A percentile compares a stretch with the other conserved stretches of the same genome.
Evolutionary conservation across 2,888 invertebrate species (phyloP).

Genomic region (Phalera bucephala): DNA sequence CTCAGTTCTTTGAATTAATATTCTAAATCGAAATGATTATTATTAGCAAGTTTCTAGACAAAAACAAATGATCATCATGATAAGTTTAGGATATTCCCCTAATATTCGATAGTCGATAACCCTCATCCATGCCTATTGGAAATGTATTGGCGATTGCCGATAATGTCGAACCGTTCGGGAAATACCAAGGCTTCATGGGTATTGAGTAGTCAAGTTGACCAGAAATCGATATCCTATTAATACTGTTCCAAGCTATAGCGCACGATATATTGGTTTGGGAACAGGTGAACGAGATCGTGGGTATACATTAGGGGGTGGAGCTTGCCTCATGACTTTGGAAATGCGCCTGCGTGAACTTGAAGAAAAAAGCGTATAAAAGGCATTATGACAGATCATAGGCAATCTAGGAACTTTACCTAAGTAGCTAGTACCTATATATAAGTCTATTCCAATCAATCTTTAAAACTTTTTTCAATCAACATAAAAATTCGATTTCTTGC

Average conservation of each 20-base stretch:
- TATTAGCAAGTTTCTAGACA: no score
- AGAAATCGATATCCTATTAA: constrained; percentile 80
- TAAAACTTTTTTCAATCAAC: no score
- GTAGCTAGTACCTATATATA: no score
- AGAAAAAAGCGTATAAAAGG: no score
- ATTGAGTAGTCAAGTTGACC: constrained; percentile 62
- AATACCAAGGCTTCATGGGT: constrained; percentile 74
- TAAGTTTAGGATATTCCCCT: no score
- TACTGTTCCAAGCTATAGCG: constrained; percentile 68
- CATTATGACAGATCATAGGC: no score
- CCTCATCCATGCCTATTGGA: constrained; percentile 57
- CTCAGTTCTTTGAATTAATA: no score
- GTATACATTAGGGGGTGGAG: constrained; percentile 47
- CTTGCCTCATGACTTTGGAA: constrained; percentile 5
- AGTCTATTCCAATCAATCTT: no score
- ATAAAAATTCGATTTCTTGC: no score
- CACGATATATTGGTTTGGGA: constrained; percentile 60
- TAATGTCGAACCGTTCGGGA: constrained; percentile 83
- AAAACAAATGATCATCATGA: no score
- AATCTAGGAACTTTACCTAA: no score
- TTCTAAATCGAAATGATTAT: no score
- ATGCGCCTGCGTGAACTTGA: neutral
- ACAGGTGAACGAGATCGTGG: constrained; percentile 58
- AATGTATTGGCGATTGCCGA: constrained; percentile 80
- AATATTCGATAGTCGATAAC: constrained; percentile 42